These are phyloP conservation scores for Caenorhabditis afra DNA, from an alignment of 2,888 invertebrate genomes.

Conservation along the genomic window DNA sequence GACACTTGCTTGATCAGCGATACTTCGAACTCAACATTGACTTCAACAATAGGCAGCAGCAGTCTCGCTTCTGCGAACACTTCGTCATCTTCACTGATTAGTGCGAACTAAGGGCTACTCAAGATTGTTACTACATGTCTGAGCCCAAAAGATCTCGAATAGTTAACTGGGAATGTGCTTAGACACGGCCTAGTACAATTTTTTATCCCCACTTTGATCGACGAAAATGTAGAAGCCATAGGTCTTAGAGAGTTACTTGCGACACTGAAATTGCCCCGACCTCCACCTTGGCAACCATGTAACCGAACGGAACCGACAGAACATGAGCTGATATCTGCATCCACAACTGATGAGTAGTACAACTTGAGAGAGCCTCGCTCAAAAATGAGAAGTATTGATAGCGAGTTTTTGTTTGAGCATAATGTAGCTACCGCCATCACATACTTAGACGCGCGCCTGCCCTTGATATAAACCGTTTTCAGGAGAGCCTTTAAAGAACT, in stretches of 20 bases:
- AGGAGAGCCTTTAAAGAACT: conserved; percentile 32
- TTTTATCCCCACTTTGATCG: conserved; percentile 31
- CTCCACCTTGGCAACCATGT: conserved; percentile 33
- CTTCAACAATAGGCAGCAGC: conserved; percentile 14
- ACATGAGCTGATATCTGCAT: conserved; percentile 37
- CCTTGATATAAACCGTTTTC: conserved; percentile 23
- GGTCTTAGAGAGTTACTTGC: conserved; percentile 39
- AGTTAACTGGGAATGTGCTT: conserved; percentile 38
- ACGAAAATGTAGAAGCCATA: conserved; percentile 28
- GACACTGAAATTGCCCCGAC: conserved; percentile 41
- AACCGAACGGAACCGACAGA: conserved; percentile 26
- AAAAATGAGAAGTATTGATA: conserved; percentile 42
- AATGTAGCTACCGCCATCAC: conserved; percentile 39
- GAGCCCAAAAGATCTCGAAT: conserved; percentile 40
- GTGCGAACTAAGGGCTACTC: conserved; percentile 38
- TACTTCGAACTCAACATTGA: conserved; percentile 9
- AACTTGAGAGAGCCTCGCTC: conserved; percentile 33
- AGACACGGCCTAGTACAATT: conserved; percentile 26
- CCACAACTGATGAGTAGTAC: conserved; percentile 49
- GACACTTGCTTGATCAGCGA: conserved; percentile 1
- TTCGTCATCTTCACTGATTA: conserved; percentile 24
- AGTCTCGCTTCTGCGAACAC: not conserved
- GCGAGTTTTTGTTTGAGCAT: conserved; percentile 28
- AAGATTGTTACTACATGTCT: conserved; percentile 49
- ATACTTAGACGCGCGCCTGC: conserved; percentile 43